These are phyloP conservation scores for Gallinago nigripennis DNA, from an alignment of 2,797 vertebrate species.

Conservation along the genomic window DNA sequence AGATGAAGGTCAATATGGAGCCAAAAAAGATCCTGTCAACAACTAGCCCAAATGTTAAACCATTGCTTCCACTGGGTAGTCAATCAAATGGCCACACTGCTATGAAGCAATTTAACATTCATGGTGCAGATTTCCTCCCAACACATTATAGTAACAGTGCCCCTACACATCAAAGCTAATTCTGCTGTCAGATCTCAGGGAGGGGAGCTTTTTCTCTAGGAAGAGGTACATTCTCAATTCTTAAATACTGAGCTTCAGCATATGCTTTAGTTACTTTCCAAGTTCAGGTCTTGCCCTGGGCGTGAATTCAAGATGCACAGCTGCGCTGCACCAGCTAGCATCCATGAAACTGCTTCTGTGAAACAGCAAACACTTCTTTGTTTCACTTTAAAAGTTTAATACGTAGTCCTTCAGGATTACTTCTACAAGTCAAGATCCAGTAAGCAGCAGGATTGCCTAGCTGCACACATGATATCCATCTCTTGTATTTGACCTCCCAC, in stretches of 20 bases:
- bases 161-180: background rate
- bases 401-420: background rate
- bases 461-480: background rate
- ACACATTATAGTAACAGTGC: background rate
- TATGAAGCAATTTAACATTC: background rate
- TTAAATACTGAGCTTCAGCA: conserved; percentile 1
- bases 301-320: conserved; percentile 36
- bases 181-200: background rate
- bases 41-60: background rate
- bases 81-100: background rate
- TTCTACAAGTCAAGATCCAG: background rate
- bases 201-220: background rate
- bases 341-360: background rate
- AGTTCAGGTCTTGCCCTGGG: background rate
- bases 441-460: background rate
- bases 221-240: background rate
- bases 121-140: background rate
- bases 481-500: background rate
- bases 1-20: background rate
- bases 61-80: background rate
- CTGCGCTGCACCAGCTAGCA: conserved; percentile 16
- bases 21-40: background rate
- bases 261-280: conserved; percentile 20
- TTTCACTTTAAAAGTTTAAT: background rate
- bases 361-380: background rate